Percentiles rank a stretch among this genome's conserved stretches.
Evolutionary conservation across 1,140 invertebrate genomes (phyloP).

Genomic region (Conus betulinus): DNA sequence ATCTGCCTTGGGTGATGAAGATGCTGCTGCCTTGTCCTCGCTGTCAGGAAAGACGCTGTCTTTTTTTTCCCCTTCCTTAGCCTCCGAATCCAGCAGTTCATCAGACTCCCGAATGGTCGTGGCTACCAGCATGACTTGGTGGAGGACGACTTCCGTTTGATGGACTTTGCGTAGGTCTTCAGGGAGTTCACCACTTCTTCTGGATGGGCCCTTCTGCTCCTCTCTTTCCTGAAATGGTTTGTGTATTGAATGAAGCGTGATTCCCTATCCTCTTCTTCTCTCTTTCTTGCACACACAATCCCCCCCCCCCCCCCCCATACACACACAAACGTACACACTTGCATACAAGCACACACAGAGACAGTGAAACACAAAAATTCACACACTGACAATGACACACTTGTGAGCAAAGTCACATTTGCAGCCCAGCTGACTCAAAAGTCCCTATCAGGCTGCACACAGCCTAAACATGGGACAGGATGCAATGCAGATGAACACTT

Average conservation of each 20-base stretch:
- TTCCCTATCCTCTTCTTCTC: not conserved
- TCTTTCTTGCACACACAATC: not conserved
- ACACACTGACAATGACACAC: too few species aligned
- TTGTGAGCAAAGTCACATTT: too few species aligned
- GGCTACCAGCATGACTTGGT: conserved; percentile 64
- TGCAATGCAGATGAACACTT: too few species aligned
- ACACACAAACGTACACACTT: too few species aligned
- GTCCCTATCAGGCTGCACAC: too few species aligned
- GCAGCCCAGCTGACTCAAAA: too few species aligned
- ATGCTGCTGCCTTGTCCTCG: not conserved
- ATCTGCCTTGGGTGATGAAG: not conserved
- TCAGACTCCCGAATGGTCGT: conserved; percentile 62
- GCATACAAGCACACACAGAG: too few species aligned
- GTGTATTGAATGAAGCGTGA: not conserved
- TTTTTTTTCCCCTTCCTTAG: not conserved
- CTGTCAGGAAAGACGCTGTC: conserved; percentile 8
- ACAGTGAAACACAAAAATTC: too few species aligned
- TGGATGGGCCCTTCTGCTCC: conserved; percentile 72
- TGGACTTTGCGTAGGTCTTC: conserved; percentile 67
- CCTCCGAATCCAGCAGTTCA: conserved; percentile 56
- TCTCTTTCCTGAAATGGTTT: conserved; percentile 60
- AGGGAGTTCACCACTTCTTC: conserved; percentile 73
- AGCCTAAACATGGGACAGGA: too few species aligned
- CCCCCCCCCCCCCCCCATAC: too few species aligned
- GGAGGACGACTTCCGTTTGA: conserved; percentile 63